Conservation (phyloP, 2,113 vertebrate genomes). For the Rhinogobius similis region DNA sequence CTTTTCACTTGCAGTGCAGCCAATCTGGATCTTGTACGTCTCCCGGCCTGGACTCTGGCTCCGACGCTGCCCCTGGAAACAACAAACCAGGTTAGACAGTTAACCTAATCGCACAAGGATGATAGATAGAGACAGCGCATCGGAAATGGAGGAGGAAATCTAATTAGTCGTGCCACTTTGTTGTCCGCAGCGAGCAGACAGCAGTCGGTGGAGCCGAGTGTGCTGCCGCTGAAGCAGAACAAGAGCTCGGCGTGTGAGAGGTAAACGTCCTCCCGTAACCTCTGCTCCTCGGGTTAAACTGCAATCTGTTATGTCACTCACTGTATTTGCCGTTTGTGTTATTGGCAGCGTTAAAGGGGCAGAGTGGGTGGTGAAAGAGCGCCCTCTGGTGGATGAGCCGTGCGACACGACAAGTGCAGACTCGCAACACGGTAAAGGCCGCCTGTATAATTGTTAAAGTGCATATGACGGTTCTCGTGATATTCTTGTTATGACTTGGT, state of each 20-base stretch:
- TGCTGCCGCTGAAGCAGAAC: conserved; percentile 23
- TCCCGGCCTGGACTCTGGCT: background rate
- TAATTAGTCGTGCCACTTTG: background rate
- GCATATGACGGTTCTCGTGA: too few relatives aligned
- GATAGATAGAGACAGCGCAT: background rate
- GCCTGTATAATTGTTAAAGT: too few relatives aligned
- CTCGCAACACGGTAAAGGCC: conserved; percentile 67
- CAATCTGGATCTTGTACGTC: conserved; percentile 2
- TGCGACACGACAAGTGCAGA: background rate
- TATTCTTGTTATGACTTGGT: too few relatives aligned
- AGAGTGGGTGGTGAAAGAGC: conserved; percentile 40
- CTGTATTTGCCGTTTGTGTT: conserved; percentile 6
- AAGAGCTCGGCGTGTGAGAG: conserved; percentile 29
- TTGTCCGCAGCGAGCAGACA: conserved; percentile 27
- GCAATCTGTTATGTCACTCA: background rate
- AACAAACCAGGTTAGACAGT: conserved; percentile 41
- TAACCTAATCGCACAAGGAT: background rate
- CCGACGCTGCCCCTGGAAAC: background rate
- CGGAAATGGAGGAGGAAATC: background rate
- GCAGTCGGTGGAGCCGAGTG: conserved; percentile 30
- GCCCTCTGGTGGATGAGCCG: conserved; percentile 59
- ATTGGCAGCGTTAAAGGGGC: conserved; percentile 30
- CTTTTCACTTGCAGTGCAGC: background rate
- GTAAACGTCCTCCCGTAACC: conserved; percentile 18
- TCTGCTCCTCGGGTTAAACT: background rate